These are phyloP conservation scores for Merodon equestris DNA, from an alignment of 2,888 invertebrate species.

Conservation along the genomic window DNA sequence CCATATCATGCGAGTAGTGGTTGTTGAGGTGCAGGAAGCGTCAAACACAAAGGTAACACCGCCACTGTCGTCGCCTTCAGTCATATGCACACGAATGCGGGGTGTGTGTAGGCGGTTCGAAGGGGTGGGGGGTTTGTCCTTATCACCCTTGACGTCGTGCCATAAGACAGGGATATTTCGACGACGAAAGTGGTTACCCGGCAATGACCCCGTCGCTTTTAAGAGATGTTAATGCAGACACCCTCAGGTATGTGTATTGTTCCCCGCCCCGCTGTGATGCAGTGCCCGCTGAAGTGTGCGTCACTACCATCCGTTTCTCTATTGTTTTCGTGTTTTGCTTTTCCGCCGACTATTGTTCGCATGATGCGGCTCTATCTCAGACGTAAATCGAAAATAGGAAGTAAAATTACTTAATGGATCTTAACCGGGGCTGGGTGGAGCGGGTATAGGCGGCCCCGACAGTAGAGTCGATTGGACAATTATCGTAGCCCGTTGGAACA, in stretches of 20 bases:
- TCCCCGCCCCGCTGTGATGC: slow-evolving; percentile 12
- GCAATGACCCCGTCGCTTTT: slow-evolving; percentile 42
- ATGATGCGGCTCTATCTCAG: slow-evolving; percentile 44
- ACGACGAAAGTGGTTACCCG: slow-evolving; percentile 23
- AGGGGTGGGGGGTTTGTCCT: slow-evolving; percentile 43
- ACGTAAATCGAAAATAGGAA: slow-evolving; percentile 57
- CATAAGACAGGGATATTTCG: slow-evolving; percentile 35
- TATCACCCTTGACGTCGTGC: slow-evolving; percentile 59
- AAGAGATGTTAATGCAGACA: slow-evolving; percentile 42
- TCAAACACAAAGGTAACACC: slow-evolving; percentile 42
- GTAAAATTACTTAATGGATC: slow-evolving; percentile 61
- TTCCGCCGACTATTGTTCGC: slow-evolving; percentile 42
- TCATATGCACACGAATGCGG: slow-evolving; percentile 18
- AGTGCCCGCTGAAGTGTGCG: slow-evolving; percentile 50
- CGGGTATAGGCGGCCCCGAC: slow-evolving; percentile 25
- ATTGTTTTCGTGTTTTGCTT: slow-evolving; percentile 2
- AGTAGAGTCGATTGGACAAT: slow-evolving; percentile 24
- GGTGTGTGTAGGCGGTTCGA: slow-evolving; percentile 8
- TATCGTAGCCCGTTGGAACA: slow-evolving; percentile 11
- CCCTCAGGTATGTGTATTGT: slow-evolving; percentile 25
- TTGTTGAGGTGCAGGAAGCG: slow-evolving; percentile 47
- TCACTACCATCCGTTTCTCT: slow-evolving; percentile 20
- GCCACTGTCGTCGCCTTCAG: slow-evolving; percentile 30
- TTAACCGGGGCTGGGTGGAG: neutral
- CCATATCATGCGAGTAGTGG: neutral